Conservation (phyloP, 2,888 invertebrate species). For the Mythimna albipuncta region DNA sequence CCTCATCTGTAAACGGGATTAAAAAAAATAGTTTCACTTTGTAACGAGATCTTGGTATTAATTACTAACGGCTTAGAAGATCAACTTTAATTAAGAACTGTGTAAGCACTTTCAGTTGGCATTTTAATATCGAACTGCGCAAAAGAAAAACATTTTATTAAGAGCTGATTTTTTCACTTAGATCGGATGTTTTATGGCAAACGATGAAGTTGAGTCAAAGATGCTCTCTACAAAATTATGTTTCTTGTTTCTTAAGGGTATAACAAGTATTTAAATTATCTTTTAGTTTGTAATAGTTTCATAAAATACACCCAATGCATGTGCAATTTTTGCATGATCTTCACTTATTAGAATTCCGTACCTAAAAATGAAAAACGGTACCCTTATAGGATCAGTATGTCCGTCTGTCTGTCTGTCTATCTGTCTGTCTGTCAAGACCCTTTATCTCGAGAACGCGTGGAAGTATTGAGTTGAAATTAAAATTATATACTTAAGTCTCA, state of each 20-base stretch:
- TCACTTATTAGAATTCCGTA: no score
- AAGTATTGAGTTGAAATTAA: no score
- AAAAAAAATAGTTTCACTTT: conserved; percentile 63
- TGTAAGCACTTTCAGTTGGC: neutral
- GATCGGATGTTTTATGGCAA: neutral
- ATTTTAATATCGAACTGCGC: conserved; percentile 11
- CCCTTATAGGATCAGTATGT: no score
- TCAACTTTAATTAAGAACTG: conserved; percentile 47
- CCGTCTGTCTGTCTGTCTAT: no score
- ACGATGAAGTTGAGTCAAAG: neutral
- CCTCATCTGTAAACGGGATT: conserved; percentile 47
- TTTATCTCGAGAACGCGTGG: no score
- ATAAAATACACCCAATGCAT: no score
- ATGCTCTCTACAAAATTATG: neutral
- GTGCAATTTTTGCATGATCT: no score
- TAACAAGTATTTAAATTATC: no score
- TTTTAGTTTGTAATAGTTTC: no score
- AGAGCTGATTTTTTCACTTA: neutral
- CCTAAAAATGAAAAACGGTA: no score
- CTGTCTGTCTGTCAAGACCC: no score
- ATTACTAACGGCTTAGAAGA: conserved; percentile 63
- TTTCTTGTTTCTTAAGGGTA: neutral
- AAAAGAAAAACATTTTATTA: neutral
- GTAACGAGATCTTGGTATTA: conserved; percentile 66
- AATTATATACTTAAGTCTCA: no score